Base-by-base conservation (phyloP, 2,888 invertebrate genomes). In the Polydrusus pterygomalis region DNA sequence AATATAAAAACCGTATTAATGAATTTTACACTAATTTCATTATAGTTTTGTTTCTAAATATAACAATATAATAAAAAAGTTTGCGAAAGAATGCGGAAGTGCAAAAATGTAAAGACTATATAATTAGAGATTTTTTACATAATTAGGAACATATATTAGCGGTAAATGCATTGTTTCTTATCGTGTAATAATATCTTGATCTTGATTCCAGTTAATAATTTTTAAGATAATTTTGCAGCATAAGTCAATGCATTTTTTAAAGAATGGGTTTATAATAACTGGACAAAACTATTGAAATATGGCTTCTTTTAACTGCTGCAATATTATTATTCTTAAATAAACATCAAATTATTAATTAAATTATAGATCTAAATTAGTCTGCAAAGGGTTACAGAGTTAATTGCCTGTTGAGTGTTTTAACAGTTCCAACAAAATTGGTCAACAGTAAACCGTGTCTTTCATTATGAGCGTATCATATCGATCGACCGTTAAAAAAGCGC, bases 141-240 rank as follows among this genome's bases (percentile, higher is more conserved):
- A 49, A 49, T 45, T 1, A 45, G n/a, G n/a, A 45, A n/a, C 45
- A 45, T 45, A 45, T 45, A 45, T n/a, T 17, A 49, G 17, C 47
- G 47, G 47, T 49, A 49, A 1, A 49, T 49, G 47, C 47, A 49
- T 49, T 17, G 47, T 49, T 17, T 49, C 47, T 49, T 49, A 49
- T 49, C 47, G 15, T 49, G 2, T n/a, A 45, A n/a, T 13, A 45
- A n/a, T 13, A 45, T 45, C 45, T 45, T 2, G 45, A 45, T 45
- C 45, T 45, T 45, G 47, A 49, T 13, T 49, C 47, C 8, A n/a
- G 47, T 49, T 17, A 15, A 49, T 49, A 49, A 13, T 49, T 49
- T 13, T n/a, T 43, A n/a, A 45, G 1, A 10, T 45, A 45, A 17
- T 8, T 49, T 8, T 49, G 47, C 15, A 1, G 1, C 17, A 9